Evolutionary conservation across 2,113 vertebrate species (phyloP).

Genomic region (Cavia aperea): DNA sequence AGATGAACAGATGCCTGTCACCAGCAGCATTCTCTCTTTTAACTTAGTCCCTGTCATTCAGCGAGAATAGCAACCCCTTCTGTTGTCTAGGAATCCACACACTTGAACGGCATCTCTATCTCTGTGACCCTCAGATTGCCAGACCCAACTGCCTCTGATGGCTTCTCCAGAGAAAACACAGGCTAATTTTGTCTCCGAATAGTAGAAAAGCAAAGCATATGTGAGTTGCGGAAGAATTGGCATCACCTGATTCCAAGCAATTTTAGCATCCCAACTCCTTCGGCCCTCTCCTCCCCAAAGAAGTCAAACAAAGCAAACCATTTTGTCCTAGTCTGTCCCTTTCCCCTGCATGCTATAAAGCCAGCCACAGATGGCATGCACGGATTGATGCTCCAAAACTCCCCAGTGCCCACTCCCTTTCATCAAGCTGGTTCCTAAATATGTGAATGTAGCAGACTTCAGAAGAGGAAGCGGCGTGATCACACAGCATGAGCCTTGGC

Average conservation of each 20-base stretch:
- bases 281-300: neutral
- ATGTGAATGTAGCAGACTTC: slow-evolving; percentile 62
- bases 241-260: neutral
- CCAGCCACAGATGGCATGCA: slow-evolving; percentile 54
- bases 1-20: neutral
- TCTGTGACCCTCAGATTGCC: neutral
- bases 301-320: slow-evolving; percentile 39
- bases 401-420: slow-evolving; percentile 51
- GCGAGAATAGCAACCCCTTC: neutral
- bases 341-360: slow-evolving; percentile 42
- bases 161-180: neutral
- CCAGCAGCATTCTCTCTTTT: neutral
- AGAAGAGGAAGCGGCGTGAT: slow-evolving; percentile 60
- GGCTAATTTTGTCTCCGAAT: neutral
- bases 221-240: too few relatives aligned
- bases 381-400: slow-evolving; percentile 41
- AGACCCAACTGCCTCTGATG: neutral
- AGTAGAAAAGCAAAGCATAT: neutral
- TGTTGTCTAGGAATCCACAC: neutral
- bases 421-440: slow-evolving; percentile 59
- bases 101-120: neutral
- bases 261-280: neutral
- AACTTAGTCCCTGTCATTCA: neutral
- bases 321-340: slow-evolving; percentile 18
- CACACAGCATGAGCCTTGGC: slow-evolving; percentile 55